A percentile compares a stretch with the other conserved stretches of the same genome.
Conservation (phyloP, 2,888 invertebrate species). For the Oligia latruncula region DNA sequence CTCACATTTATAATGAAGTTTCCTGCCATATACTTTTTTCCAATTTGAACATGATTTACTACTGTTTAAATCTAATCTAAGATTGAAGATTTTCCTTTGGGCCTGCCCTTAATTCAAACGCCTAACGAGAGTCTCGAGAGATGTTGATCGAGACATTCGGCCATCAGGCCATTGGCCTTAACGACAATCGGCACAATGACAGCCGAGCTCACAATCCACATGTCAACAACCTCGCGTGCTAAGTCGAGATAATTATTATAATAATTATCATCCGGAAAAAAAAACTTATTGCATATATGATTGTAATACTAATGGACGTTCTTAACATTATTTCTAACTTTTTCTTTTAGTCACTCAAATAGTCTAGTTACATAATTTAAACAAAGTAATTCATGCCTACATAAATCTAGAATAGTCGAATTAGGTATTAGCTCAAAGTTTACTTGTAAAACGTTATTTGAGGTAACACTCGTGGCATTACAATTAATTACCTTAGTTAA, state of each 20-base stretch:
- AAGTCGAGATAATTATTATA: not conserved
- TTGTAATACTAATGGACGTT: not conserved
- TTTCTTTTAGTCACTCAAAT: not conserved
- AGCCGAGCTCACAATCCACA: not conserved
- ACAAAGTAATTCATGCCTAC: slow-evolving; percentile 23
- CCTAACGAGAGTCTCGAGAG: not conserved
- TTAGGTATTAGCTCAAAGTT: slow-evolving; percentile 18
- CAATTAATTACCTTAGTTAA: not conserved
- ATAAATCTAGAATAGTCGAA: slow-evolving; percentile 1
- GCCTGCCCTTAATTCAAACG: too few species aligned
- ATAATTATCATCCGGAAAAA: too few species aligned
- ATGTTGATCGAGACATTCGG: not conserved
- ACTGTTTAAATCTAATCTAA: too few species aligned
- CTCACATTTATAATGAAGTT: too few species aligned
- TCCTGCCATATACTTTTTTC: too few species aligned
- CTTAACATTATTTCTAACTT: not conserved
- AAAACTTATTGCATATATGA: too few species aligned
- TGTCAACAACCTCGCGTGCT: not conserved
- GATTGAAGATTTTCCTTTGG: too few species aligned
- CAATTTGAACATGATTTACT: too few species aligned
- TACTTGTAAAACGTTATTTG: slow-evolving; percentile 12
- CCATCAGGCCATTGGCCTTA: not conserved
- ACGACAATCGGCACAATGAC: not conserved
- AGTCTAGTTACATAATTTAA: not conserved
- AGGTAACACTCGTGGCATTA: not conserved